Percentiles rank a stretch among this genome's conserved stretches.
These are phyloP conservation scores for Coranthus polyacanthus DNA, from an alignment of 2,797 vertebrate genomes.

Conservation along the genomic window DNA sequence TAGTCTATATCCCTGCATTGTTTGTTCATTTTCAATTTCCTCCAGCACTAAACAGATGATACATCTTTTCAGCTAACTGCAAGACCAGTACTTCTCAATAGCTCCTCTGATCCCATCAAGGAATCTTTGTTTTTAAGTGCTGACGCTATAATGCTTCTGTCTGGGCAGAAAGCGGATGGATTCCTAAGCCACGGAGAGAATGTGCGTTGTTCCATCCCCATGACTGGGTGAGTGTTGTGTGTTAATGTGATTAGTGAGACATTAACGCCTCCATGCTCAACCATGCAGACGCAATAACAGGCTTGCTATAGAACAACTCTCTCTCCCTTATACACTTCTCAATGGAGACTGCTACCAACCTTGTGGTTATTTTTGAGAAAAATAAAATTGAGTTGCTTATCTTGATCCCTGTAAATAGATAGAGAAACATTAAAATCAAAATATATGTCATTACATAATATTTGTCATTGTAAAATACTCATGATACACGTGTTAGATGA, in stretches of 20 bases:
- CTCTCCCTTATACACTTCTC: conserved; percentile 45
- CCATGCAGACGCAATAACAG: conserved; percentile 73
- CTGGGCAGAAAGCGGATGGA: conserved; percentile 69
- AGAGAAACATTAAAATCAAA: conserved; percentile 20
- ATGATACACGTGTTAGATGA: too few relatives aligned
- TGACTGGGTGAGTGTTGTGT: conserved; percentile 78
- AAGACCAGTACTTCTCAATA: conserved; percentile 72
- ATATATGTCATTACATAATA: too few relatives aligned
- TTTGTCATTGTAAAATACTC: background rate
- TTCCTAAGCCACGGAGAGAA: conserved; percentile 76
- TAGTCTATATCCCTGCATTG: conserved; percentile 61
- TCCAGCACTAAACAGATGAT: conserved; percentile 73
- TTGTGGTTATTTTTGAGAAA: conserved; percentile 33
- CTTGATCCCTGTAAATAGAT: conserved; percentile 4
- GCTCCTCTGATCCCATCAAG: conserved; percentile 80
- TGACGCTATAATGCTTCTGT: conserved; percentile 76
- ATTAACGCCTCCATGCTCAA: conserved; percentile 79
- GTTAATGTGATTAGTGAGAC: conserved; percentile 85
- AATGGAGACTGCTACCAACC: conserved; percentile 31
- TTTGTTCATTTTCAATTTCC: conserved; percentile 72
- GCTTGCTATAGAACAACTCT: conserved; percentile 57
- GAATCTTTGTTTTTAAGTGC: conserved; percentile 79
- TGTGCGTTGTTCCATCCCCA: conserved; percentile 78
- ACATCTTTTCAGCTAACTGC: conserved; percentile 72
- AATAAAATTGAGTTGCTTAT: conserved; percentile 2